Evolutionary conservation across 1,140 invertebrate species (phyloP).

Genomic region (fruit fly (Drosophila melanogaster)): DNA sequence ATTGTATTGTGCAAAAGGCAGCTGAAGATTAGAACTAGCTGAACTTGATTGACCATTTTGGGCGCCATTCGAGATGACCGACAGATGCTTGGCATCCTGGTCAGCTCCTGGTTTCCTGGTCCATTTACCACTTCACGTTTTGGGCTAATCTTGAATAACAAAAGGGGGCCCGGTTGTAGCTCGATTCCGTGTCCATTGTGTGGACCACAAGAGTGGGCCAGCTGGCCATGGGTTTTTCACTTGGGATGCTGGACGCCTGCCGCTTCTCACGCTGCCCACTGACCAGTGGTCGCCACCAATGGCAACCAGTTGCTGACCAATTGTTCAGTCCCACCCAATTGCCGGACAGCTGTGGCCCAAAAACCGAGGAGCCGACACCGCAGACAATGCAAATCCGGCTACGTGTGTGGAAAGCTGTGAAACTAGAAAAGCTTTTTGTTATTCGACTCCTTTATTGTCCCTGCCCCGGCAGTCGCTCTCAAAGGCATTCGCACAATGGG

Average conservation of each 20-base stretch:
- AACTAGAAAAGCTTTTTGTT: constrained; percentile 77
- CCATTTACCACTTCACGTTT: constrained; percentile 1
- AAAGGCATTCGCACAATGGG: constrained; percentile 30
- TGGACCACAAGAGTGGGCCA: constrained; percentile 29
- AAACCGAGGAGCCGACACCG: neutral
- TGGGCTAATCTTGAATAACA: constrained; percentile 70
- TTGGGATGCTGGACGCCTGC: constrained; percentile 59
- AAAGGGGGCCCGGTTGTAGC: constrained; percentile 23
- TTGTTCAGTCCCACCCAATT: constrained; percentile 30
- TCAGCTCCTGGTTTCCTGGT: neutral
- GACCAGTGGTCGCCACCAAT: constrained; percentile 15
- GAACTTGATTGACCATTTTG: constrained; percentile 18
- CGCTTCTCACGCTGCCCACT: constrained; percentile 60
- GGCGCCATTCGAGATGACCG: constrained; percentile 13
- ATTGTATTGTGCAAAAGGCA: neutral
- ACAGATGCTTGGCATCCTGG: constrained; percentile 28
- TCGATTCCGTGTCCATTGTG: constrained; percentile 13
- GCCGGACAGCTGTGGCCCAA: constrained; percentile 30
- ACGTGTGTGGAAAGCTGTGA: constrained; percentile 39
- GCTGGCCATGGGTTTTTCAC: constrained; percentile 12
- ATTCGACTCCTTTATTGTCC: constrained; percentile 51
- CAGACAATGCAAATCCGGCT: constrained; percentile 16
- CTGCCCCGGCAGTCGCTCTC: constrained; percentile 13
- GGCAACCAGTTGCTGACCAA: constrained; percentile 39
- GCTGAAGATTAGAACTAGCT: constrained; percentile 9